These are phyloP conservation scores for Saturnia japonica DNA, from an alignment of 2,888 invertebrate genomes.

Conservation along the genomic window DNA sequence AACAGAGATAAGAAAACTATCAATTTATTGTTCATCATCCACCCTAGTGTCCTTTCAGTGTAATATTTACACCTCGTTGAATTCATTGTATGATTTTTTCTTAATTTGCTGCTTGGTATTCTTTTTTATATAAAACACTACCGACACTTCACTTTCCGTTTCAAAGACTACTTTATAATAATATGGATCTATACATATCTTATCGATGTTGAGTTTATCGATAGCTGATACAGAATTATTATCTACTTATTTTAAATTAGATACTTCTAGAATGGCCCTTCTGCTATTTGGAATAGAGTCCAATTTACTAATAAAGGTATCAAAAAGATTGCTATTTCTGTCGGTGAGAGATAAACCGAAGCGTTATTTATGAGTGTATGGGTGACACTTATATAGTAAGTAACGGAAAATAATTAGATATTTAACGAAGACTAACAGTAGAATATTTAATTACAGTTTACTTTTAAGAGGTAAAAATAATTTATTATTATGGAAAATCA, in stretches of 20 bases:
- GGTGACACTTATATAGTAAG: neutral
- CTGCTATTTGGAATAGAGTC: neutral
- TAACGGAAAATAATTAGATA: neutral
- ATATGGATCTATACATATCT: neutral
- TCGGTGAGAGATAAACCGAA: neutral
- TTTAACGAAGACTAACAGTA: neutral
- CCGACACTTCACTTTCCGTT: constrained; percentile 4
- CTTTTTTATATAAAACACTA: constrained; percentile 4
- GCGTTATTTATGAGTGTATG: neutral
- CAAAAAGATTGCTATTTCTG: neutral
- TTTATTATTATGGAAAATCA: too few relatives aligned
- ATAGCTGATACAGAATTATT: neutral
- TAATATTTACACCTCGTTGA: constrained; percentile 58
- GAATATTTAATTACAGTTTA: neutral
- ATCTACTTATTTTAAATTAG: neutral
- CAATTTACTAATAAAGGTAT: neutral
- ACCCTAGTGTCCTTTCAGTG: constrained; percentile 50
- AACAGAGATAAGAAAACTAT: constrained; percentile 63
- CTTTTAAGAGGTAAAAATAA: too few relatives aligned
- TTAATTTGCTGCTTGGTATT: neutral
- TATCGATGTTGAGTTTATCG: constrained; percentile 2
- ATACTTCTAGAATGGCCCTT: neutral
- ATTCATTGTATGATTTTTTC: constrained; percentile 31
- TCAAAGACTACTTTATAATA: neutral
- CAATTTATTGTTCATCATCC: constrained; percentile 69